These are phyloP conservation scores for Leucophenga montana DNA, from an alignment of 2,888 invertebrate species.

Conservation along the genomic window DNA sequence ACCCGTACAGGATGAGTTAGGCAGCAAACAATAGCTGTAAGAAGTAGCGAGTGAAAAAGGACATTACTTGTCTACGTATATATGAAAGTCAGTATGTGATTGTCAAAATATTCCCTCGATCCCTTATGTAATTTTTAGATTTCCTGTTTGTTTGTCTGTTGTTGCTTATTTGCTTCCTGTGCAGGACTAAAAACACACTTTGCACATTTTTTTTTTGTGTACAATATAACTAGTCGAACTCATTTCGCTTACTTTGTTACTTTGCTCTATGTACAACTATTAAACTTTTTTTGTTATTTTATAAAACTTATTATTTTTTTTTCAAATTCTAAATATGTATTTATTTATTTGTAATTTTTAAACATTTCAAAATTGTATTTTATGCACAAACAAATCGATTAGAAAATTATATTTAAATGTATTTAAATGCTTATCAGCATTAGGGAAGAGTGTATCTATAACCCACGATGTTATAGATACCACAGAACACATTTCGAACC, in stretches of 20 bases:
- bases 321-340: too few relatives aligned
- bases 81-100: slow-evolving; percentile 26
- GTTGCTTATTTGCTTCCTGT: slow-evolving; percentile 20
- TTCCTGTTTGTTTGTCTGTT: slow-evolving; percentile 54
- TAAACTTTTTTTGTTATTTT: too few relatives aligned
- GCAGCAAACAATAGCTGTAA: slow-evolving; percentile 49
- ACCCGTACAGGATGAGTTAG: slow-evolving; percentile 28
- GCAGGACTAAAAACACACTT: background rate
- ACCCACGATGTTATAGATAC: too few relatives aligned
- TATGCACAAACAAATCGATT: too few relatives aligned
- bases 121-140: slow-evolving; percentile 72
- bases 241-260: background rate
- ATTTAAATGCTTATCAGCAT: too few relatives aligned
- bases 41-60: background rate
- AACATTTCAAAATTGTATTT: too few relatives aligned
- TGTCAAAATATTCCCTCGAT: slow-evolving; percentile 63
- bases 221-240: slow-evolving; percentile 1
- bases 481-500: too few relatives aligned
- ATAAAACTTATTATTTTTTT: too few relatives aligned
- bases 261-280: too few relatives aligned
- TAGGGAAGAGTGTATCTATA: too few relatives aligned
- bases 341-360: too few relatives aligned
- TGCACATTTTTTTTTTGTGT: slow-evolving; percentile 11
- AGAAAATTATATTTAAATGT: too few relatives aligned
- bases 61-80: background rate